Evolutionary conservation across 2,797 vertebrate genomes (phyloP).

Genomic region (Premnoplex brunnescens): DNA sequence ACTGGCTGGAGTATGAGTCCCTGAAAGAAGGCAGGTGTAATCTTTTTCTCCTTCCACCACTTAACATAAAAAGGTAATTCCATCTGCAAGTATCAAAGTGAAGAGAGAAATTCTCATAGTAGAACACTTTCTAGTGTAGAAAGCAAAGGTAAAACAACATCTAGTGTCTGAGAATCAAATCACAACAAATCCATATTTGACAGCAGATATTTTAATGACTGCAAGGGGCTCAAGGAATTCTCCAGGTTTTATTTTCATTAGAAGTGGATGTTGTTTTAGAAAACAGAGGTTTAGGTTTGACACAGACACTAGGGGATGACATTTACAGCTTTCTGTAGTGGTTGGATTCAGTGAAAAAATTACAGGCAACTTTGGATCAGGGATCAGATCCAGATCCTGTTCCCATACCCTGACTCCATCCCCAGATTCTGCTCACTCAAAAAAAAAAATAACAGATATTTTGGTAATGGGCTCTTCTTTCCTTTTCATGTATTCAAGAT

Average conservation of each 20-base stretch:
- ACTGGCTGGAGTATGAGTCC: background rate
- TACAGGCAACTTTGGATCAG: background rate
- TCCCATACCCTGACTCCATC: background rate
- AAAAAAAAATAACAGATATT: background rate
- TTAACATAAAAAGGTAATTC: background rate
- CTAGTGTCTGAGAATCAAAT: background rate
- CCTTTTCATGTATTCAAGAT: background rate
- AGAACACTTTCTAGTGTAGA: background rate
- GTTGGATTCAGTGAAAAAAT: background rate
- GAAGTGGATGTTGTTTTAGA: background rate
- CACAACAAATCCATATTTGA: background rate
- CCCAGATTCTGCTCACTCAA: rapidly evolving
- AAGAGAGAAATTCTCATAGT: background rate
- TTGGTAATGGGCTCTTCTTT: background rate
- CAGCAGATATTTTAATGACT: background rate
- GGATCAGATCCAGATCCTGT: background rate
- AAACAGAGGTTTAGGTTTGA: background rate
- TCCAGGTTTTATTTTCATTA: background rate
- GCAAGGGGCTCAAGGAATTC: background rate
- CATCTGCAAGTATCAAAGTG: background rate
- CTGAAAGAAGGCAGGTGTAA: background rate
- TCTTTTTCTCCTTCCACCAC: background rate
- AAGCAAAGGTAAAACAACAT: background rate
- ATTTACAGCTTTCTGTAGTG: background rate
- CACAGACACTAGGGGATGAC: background rate